Base-by-base conservation (phyloP, 1,140 invertebrate species). In the Platorchestia sp. region DNA sequence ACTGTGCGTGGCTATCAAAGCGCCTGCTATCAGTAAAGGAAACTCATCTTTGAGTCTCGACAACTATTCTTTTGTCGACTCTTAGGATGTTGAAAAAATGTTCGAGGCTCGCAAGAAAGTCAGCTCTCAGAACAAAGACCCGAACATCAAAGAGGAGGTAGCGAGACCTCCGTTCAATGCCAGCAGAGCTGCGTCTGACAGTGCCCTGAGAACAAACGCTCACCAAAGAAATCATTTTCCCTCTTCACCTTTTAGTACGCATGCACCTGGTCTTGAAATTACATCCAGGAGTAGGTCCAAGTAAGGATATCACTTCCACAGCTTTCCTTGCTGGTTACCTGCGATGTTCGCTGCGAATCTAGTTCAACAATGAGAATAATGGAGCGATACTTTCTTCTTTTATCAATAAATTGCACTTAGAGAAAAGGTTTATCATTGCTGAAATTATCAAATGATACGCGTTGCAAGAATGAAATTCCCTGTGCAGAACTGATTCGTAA, bases 31-130 rank as follows among this genome's bases (percentile, higher is more conserved):
- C 87, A 89, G 87, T 89, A 89, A 89, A 89, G 36, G 87, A 89
- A 89, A 89, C 87, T 89, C 87, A 89, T 89, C 87, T 89, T 86
- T 89, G 87, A 89, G 87, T 89, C 87, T 89, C 87, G 87, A 89
- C 87, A 89, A 89, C 87, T 89, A 89, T 89, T 89, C 87, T 89
- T 89, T 89, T 89, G 87, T 89, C 87, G 87, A 89, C 87, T 89
- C 87, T 42, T 42, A 89, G 87, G 87, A 89, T 89, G 87, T 89
- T 89, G 87, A 89, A 89, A 89, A 89, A 89, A 89, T 42, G 36
- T 42, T 89, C 5, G 87, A 42, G 43, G 87, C 87, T 89, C 87
- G 27, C 87, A 89, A 89, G 87, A 89, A 89, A 89, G 87, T 89
- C 41, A 89, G 87, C 87, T 42, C 87, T 42, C 41, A 89, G 87